These are phyloP conservation scores for Sturnira hondurensis DNA, from an alignment of 2,113 vertebrate species.

Conservation along the genomic window DNA sequence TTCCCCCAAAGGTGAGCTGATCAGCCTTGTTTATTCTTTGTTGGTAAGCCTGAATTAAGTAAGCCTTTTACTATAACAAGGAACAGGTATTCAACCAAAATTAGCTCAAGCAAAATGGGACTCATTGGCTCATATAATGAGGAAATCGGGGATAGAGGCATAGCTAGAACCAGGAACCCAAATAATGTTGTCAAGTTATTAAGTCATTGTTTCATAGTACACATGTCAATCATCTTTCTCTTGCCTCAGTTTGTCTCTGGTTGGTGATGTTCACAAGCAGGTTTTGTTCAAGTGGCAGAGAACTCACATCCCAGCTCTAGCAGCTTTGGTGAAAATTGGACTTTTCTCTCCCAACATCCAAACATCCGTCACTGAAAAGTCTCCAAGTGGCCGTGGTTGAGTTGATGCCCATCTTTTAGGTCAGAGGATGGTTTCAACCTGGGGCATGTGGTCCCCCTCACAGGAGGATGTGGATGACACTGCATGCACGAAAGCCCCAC, in stretches of 20 bases:
- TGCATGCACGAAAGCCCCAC: neutral
- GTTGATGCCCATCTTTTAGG: neutral
- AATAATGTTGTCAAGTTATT: neutral
- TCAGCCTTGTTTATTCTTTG: neutral
- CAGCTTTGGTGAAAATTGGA: neutral
- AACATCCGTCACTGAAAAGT: neutral
- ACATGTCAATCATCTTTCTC: neutral
- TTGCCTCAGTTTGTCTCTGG: neutral
- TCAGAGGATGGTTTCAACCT: neutral
- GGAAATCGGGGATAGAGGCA: neutral
- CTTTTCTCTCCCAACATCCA: neutral
- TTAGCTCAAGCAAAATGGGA: neutral
- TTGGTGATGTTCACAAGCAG: neutral
- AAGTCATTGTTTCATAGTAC: neutral
- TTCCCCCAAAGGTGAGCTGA: neutral
- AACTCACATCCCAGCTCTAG: neutral
- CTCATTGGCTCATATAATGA: neutral
- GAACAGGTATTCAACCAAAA: slow-evolving; percentile 3
- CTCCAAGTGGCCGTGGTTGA: neutral
- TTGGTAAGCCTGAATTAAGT: neutral
- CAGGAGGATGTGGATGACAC: neutral
- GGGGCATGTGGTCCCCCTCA: neutral
- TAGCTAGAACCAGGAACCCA: neutral
- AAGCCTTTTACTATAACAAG: slow-evolving; percentile 3
- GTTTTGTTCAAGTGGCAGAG: neutral